phyloP scores from a whole-genome alignment of 2,888 invertebrate species.

The Lithophane leautieri region DNA sequence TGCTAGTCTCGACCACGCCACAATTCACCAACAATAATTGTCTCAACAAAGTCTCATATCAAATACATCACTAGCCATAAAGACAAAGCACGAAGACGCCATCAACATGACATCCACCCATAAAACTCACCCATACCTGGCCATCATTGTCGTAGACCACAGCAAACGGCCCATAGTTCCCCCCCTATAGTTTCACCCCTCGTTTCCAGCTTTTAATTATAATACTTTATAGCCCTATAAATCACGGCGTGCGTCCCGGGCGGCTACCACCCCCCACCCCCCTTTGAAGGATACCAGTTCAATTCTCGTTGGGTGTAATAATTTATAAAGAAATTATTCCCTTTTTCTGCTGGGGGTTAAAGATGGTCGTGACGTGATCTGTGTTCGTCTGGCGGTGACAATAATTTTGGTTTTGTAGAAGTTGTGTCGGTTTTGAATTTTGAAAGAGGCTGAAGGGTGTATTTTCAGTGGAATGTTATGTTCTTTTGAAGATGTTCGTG shows the following conservation, averaged over 20 bases:
- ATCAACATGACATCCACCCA: constrained; percentile 54
- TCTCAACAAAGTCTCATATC: constrained; percentile 16
- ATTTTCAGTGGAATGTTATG: neutral
- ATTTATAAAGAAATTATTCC: constrained; percentile 93
- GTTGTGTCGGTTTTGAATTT: constrained; percentile 16
- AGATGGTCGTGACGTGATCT: constrained; percentile 68
- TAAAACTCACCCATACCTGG: constrained; percentile 63
- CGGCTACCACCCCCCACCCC: constrained; percentile 74
- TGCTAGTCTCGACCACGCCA: neutral
- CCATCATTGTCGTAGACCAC: constrained; percentile 70
- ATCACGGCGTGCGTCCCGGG: constrained; percentile 90
- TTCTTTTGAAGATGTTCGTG: neutral
- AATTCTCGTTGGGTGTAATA: constrained; percentile 92
- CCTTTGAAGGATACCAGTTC: constrained; percentile 92
- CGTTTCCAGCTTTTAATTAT: constrained; percentile 92
- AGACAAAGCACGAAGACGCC: constrained; percentile 55
- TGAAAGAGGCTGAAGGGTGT: neutral
- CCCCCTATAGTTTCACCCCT: constrained; percentile 86
- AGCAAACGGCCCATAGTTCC: constrained; percentile 83
- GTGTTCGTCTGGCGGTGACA: constrained; percentile 58
- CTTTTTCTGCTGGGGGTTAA: constrained; percentile 74
- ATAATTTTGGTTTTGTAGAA: constrained; percentile 43
- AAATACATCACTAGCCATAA: constrained; percentile 35
- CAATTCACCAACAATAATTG: constrained; percentile 7
- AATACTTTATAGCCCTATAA: constrained; percentile 95